Evolutionary conservation across 2,113 vertebrate genomes (phyloP).

Genomic region (Xenopus borealis): DNA sequence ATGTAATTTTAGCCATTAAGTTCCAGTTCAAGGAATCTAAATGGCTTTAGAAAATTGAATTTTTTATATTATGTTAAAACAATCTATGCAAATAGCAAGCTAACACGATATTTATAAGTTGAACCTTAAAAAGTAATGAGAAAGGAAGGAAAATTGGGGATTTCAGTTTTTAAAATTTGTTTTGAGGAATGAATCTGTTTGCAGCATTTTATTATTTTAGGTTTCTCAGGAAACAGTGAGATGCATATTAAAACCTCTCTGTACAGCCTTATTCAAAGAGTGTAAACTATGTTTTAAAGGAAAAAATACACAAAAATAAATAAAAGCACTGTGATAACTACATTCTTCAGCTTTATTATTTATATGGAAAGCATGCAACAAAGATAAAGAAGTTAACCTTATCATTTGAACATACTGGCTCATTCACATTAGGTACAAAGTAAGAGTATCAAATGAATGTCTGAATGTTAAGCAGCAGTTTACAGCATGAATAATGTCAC

Average conservation of each 20-base stretch:
- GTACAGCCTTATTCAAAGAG: no score
- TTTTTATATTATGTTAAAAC: constrained; percentile 46
- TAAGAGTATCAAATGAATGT: constrained; percentile 65
- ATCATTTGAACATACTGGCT: constrained; percentile 82
- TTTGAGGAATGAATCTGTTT: not conserved
- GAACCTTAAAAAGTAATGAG: constrained; percentile 41
- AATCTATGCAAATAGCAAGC: constrained; percentile 45
- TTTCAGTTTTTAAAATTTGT: not conserved
- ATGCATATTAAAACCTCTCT: no score
- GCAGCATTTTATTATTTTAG: no score
- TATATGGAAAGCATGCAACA: constrained; percentile 81
- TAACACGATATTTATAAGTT: constrained; percentile 44
- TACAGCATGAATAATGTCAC: constrained; percentile 57
- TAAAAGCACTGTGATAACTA: constrained; percentile 85
- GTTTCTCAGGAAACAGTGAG: no score
- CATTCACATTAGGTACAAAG: constrained; percentile 71
- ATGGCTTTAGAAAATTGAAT: constrained; percentile 45
- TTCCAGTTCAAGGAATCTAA: constrained; percentile 45
- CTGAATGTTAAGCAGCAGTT: constrained; percentile 51
- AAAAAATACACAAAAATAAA: constrained; percentile 49
- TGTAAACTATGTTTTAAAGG: no score
- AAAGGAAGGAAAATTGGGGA: not conserved
- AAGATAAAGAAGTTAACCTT: constrained; percentile 92
- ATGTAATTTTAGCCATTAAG: constrained; percentile 47
- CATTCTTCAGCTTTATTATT: constrained; percentile 79